phyloP scores from a whole-genome alignment of 2,113 vertebrate species.

The Labeo catla region DNA sequence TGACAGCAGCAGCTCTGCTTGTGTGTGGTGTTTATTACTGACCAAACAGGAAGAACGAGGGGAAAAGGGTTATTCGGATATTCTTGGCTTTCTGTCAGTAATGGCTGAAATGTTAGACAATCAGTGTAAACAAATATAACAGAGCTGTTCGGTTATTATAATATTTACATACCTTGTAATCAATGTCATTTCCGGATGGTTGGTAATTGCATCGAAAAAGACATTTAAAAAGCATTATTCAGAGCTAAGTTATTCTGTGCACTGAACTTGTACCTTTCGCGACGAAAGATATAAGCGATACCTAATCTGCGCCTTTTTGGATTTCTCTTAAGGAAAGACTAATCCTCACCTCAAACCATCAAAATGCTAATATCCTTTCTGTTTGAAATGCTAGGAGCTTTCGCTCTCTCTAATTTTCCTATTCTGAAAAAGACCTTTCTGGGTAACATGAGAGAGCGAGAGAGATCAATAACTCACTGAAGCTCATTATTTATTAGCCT shows the following conservation, averaged over 20 bases:
- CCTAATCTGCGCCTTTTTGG: conserved; percentile 1
- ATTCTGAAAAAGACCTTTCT: conserved; percentile 70
- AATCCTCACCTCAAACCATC: conserved; percentile 49
- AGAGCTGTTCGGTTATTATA: conserved; percentile 24
- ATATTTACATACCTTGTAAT: conserved; percentile 26
- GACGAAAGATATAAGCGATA: background rate
- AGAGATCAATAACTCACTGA: conserved; percentile 78
- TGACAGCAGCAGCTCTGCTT: conserved; percentile 53
- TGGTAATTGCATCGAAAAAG: background rate
- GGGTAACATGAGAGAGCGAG: conserved; percentile 59
- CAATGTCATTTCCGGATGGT: background rate
- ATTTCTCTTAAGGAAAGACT: conserved; percentile 38
- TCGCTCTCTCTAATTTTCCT: conserved; percentile 70
- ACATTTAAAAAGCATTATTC: conserved; percentile 1
- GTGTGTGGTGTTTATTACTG: conserved; percentile 50
- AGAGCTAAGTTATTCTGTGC: background rate
- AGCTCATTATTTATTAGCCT: conserved; percentile 79
- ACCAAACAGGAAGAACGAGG: conserved; percentile 27
- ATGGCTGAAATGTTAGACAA: conserved; percentile 55
- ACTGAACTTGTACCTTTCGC: background rate
- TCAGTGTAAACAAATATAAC: conserved; percentile 34
- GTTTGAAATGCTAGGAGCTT: conserved; percentile 72
- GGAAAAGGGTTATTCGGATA: conserved; percentile 41
- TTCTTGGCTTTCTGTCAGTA: conserved; percentile 36
- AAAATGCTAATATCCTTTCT: conserved; percentile 68